These are phyloP conservation scores for Vannuccia rotundouncinata DNA, from an alignment of 2,888 invertebrate species.

Conservation along the genomic window DNA sequence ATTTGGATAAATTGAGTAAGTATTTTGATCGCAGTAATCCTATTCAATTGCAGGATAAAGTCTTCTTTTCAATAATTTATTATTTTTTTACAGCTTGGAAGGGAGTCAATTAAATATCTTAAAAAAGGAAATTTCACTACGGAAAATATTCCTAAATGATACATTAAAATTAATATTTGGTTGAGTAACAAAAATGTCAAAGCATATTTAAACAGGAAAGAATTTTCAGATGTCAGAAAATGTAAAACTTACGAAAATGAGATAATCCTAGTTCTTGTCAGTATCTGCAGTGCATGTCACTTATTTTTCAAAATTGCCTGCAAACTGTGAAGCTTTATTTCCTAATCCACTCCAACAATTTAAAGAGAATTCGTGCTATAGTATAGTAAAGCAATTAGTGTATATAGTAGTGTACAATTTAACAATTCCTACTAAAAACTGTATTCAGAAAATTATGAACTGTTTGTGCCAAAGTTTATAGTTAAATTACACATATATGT, in stretches of 20 bases:
- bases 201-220: not conserved
- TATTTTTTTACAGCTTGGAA: not conserved
- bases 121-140: not conserved
- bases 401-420: not conserved
- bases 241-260: not conserved
- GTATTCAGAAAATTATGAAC: not conserved
- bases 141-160: not conserved
- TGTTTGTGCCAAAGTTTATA: not conserved
- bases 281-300: not conserved
- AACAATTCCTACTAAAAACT: not conserved
- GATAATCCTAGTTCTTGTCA: not conserved
- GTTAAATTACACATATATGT: not conserved
- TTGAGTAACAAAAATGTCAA: slow-evolving; percentile 1
- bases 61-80: slow-evolving; percentile 1
- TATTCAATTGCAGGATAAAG: slow-evolving; percentile 3
- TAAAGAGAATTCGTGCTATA: not conserved
- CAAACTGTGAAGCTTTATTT: slow-evolving; percentile 1
- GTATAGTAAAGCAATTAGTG: not conserved
- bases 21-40: slow-evolving; percentile 15
- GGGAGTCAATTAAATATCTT: not conserved
- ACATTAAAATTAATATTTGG: not conserved
- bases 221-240: slow-evolving; percentile 4
- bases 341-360: slow-evolving; percentile 18
- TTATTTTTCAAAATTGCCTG: slow-evolving; percentile 9
- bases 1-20: not conserved